These are phyloP conservation scores for Sturmia bella DNA, from an alignment of 2,888 invertebrate species.

Conservation along the genomic window DNA sequence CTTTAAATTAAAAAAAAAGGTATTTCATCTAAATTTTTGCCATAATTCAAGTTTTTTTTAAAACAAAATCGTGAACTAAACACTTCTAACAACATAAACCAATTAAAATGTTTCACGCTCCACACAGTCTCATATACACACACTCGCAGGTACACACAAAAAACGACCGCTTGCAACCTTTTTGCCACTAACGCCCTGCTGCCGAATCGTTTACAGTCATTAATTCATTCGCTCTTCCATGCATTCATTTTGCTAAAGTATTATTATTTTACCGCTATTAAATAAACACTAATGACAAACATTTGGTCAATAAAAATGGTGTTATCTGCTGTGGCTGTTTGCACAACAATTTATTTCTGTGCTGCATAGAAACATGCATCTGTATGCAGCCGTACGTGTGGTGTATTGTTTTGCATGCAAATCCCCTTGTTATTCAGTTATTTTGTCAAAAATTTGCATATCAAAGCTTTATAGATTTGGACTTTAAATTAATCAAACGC, in stretches of 20 bases:
- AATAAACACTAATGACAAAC: conserved; percentile 41
- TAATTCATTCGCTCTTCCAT: background rate
- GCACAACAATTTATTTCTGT: background rate
- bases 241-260: conserved; percentile 20
- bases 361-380: background rate
- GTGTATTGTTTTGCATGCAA: background rate
- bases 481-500: conserved; percentile 39
- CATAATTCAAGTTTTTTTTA: too few species aligned
- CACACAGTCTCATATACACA: background rate
- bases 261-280: conserved; percentile 16
- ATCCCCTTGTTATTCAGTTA: conserved; percentile 32
- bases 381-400: background rate
- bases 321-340: background rate
- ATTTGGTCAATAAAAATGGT: conserved; percentile 11
- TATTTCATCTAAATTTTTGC: too few species aligned
- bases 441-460: conserved; percentile 46
- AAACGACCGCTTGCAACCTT: background rate
- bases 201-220: background rate
- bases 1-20: too few species aligned
- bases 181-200: background rate
- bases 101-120: conserved; percentile 6
- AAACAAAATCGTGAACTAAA: too few species aligned
- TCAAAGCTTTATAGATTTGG: conserved; percentile 19
- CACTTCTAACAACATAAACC: background rate
- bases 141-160: background rate